Conservation (phyloP, 37 sponge, comb jelly and placozoan genomes). For the Chondrilla cf. caribensis region DNA sequence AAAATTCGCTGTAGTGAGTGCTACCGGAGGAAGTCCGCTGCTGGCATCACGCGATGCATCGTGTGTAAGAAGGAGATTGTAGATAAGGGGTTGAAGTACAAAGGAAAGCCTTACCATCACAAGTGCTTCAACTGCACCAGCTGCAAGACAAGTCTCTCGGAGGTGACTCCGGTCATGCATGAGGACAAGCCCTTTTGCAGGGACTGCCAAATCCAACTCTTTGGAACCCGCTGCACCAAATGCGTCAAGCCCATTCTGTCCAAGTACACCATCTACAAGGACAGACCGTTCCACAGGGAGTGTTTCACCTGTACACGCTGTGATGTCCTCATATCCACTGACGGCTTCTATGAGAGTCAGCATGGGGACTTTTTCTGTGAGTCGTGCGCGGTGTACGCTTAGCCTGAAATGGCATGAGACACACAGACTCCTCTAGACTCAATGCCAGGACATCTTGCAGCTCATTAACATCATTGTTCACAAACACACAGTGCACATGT, state of each 20-base stretch:
- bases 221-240: slow-evolving; percentile 6
- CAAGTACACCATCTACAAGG: slow-evolving; percentile 20
- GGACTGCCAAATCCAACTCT: slow-evolving; percentile 19
- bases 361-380: slow-evolving; percentile 25
- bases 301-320: slow-evolving; percentile 17
- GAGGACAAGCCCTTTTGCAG: slow-evolving; percentile 12
- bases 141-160: slow-evolving; percentile 1
- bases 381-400: not conserved
- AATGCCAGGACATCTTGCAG: too few relatives aligned
- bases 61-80: not conserved
- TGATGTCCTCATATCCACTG: not conserved
- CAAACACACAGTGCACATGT: too few relatives aligned
- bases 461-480: too few relatives aligned
- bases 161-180: not conserved
- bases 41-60: not conserved
- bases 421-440: too few relatives aligned
- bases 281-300: not conserved
- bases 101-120: slow-evolving; percentile 4
- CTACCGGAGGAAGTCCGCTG: not conserved
- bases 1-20: slow-evolving; percentile 21
- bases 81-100: slow-evolving; percentile 3
- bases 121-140: slow-evolving; percentile 6
- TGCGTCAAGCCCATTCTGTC: slow-evolving; percentile 11
- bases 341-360: slow-evolving; percentile 15
- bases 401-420: too few relatives aligned